Base-by-base conservation (phyloP, 2,113 vertebrate species). In the Myrmophylax atrothorax region DNA sequence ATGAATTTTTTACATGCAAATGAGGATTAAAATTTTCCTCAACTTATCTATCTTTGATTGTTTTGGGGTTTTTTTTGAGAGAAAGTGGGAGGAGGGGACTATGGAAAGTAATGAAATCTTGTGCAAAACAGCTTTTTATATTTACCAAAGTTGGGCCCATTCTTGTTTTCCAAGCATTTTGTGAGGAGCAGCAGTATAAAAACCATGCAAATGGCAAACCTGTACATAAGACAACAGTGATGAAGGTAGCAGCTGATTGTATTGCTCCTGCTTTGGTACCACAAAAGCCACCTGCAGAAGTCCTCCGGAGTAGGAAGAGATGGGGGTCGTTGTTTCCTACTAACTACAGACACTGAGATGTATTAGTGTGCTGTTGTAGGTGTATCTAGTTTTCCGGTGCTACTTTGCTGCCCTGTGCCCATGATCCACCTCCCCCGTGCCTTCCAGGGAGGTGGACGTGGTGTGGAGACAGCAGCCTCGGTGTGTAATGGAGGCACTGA, bases 391-490 rank as follows among this genome's bases (percentile, higher is more conserved):
- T 73, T 77, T 44, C 18, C 42, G 26, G 8, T 28, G 44, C 33
- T 42, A 1, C 24, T 83, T 70, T 85, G 46, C 50, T 59, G 5
- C 26, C 35, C 18, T 23, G 46, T 56, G 46, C 7, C 29, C 3
- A 3, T 44, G 40, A 60, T 10, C 77, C 26, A 16, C 14, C 42
- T 75, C 16, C 12, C 24, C 17, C 28, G 28, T 49, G 23, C 19
- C 46, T 62, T 40, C 14, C 47, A 46, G 31, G 7, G 29, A 44
- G 33, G 62, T 77, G 81, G 81, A 72, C 0, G 9, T 75, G 63
- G 35, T 0, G 9, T 1, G 9, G 40, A 5, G 3, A 58, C 53
- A 69, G 58, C 38, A 75, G 29, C 52, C 64, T 47, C 0, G 0
- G 79, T 62, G 75, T 8, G 8, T 85, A 83, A 46, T 0, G 24